Percentiles rank a stretch among this genome's conserved stretches.
phyloP scores from a whole-genome alignment of 2,888 invertebrate genomes.

The Thysanoteuthis rhombus region DNA sequence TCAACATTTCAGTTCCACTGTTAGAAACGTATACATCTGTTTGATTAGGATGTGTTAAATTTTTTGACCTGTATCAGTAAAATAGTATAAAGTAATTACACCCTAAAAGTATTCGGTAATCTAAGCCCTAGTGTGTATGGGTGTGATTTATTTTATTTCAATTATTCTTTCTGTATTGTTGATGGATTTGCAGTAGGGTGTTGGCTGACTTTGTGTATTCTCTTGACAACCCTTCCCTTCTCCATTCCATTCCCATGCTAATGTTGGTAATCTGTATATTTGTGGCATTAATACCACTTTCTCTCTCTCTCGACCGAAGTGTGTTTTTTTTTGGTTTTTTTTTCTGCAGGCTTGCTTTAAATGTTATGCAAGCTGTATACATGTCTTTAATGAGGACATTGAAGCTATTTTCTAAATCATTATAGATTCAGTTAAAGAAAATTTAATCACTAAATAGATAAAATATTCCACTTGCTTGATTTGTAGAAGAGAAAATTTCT shows the following conservation, averaged over 20 bases:
- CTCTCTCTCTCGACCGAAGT: not conserved
- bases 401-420: too few species aligned
- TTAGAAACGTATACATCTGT: not conserved
- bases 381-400: too few species aligned
- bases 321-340: not conserved
- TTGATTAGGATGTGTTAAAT: not conserved
- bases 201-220: conserved; percentile 17
- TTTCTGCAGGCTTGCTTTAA: not conserved
- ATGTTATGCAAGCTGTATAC: not conserved
- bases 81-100: not conserved
- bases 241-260: not conserved
- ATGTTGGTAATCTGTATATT: not conserved
- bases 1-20: not conserved
- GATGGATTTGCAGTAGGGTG: conserved; percentile 16
- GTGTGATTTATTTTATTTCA: not conserved
- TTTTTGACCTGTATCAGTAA: not conserved
- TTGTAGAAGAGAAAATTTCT: too few species aligned
- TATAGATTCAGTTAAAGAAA: too few species aligned
- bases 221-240: not conserved
- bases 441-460: too few species aligned
- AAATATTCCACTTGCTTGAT: too few species aligned
- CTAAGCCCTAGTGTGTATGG: not conserved
- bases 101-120: not conserved
- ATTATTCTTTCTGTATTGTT: not conserved
- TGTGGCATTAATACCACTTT: not conserved